These are phyloP conservation scores for Hyperoplus immaculatus DNA, from an alignment of 2,797 vertebrate genomes.

Conservation along the genomic window DNA sequence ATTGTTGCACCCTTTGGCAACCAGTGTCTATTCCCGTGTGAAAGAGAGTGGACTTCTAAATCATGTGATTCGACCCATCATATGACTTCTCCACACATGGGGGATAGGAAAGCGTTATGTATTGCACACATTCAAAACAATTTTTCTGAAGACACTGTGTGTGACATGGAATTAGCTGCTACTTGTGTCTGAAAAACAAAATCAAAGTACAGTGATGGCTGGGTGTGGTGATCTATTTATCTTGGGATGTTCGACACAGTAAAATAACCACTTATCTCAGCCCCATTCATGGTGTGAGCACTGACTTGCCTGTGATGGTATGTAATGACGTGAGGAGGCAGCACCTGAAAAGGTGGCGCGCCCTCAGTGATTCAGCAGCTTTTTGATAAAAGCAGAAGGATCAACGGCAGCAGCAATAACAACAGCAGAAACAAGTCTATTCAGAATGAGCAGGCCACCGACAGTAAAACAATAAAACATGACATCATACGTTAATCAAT, in stretches of 20 bases:
- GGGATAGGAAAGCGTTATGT: background rate
- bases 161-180: background rate
- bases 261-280: constrained; percentile 21
- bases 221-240: constrained; percentile 8
- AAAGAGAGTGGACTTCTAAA: constrained; percentile 24
- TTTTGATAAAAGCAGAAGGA: constrained; percentile 46
- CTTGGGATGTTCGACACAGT: background rate
- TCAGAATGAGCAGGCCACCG: background rate
- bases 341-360: constrained; percentile 76
- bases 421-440: background rate
- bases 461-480: background rate
- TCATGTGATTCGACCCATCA: constrained; percentile 61
- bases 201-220: background rate
- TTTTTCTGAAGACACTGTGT: background rate
- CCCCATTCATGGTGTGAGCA: constrained; percentile 6
- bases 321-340: constrained; percentile 46
- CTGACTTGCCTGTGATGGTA: constrained; percentile 60
- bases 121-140: background rate
- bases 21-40: background rate
- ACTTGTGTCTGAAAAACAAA: background rate
- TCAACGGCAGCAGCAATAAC: constrained; percentile 22
- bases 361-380: constrained; percentile 63
- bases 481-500: too few species aligned
- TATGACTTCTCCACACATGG: constrained; percentile 46
- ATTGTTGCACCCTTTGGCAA: constrained; percentile 20